Base-by-base conservation (phyloP, 2,888 invertebrate species). In the Theodoxus fluviatilis region DNA sequence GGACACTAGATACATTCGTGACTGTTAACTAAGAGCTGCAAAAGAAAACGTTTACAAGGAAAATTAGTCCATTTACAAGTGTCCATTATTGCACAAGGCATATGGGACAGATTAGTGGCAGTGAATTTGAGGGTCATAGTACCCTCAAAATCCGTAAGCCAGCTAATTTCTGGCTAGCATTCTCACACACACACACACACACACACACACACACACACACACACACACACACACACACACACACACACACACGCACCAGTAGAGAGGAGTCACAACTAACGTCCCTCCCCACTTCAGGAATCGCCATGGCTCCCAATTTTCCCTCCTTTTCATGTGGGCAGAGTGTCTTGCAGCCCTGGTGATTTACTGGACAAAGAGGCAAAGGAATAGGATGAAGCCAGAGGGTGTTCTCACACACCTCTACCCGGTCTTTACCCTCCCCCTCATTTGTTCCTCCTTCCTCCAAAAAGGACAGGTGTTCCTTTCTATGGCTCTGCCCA, bases 151-250 rank as follows among this genome's bases (percentile, higher is more conserved):
- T n/a, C n/a, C n/a, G n/a, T n/a, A n/a, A n/a, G n/a, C n/a, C n/a
- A n/a, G n/a, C n/a, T 18, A 18, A 52, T 22, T 52, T 9, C 52
- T 18, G 25, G 22, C 12, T 25, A 9, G 25, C n/a, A 7, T 15
- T 52, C 52, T 25, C n/a, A 22, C 6, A 22, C 52, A 9, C 18
- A 52, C 52, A 52, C 47, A 66, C 66, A 47, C 66, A 66, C 66
- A 66, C 66, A 66, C 47, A 47, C 66, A 66, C 47, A 47, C 66
- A 66, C 66, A 47, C 47, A 66, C 66, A 47, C 49, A 66, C 66
- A 47, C 66, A 66, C 66, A 66, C 66, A 66, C 66, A 66, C 22
- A 52, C 66, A 66, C 43, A 67, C 67, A 67, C 67, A 47, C 49
- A 49, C 49, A 49, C 25, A 4, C 25, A 49, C 67, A 67, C 67